phyloP scores from a whole-genome alignment of 2,797 vertebrate species.

The Kryptopterus vitreolus region DNA sequence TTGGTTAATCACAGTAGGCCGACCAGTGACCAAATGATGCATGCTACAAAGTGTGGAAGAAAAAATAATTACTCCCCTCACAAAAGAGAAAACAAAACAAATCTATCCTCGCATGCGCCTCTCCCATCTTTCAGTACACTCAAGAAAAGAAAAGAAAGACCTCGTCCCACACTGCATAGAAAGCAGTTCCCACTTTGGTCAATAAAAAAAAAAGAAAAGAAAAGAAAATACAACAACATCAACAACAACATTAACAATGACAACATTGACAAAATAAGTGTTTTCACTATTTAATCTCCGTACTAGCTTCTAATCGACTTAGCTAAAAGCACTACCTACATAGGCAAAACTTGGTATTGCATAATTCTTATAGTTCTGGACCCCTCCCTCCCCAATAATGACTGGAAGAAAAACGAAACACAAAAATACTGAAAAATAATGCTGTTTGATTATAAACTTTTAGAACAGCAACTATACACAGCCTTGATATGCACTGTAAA shows the following conservation, averaged over 20 bases:
- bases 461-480: constrained; percentile 99
- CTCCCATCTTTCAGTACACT: constrained; percentile 85
- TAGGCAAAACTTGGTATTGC: constrained; percentile 99
- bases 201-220: constrained; percentile 85
- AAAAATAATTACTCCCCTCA: constrained; percentile 61
- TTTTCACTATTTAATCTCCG: constrained; percentile 87
- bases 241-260: constrained; percentile 69
- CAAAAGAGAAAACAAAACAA: constrained; percentile 79
- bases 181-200: constrained; percentile 99
- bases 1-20: constrained; percentile 88
- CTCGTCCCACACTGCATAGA: constrained; percentile 97
- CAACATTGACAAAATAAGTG: constrained; percentile 80
- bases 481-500: constrained; percentile 99
- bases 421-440: constrained; percentile 96
- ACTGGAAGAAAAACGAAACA: constrained; percentile 97
- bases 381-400: constrained; percentile 90
- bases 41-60: constrained; percentile 82
- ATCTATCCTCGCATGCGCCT: constrained; percentile 79
- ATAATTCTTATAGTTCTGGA: constrained; percentile 99
- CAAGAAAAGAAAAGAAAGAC: constrained; percentile 75
- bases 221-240: constrained; percentile 73
- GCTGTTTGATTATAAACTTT: constrained; percentile 99
- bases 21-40: constrained; percentile 87
- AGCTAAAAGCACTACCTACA: constrained; percentile 99
- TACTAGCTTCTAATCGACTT: constrained; percentile 98